These are phyloP conservation scores for Megaustenia siamemsis DNA, from an alignment of 2,888 invertebrate species.

Conservation along the genomic window DNA sequence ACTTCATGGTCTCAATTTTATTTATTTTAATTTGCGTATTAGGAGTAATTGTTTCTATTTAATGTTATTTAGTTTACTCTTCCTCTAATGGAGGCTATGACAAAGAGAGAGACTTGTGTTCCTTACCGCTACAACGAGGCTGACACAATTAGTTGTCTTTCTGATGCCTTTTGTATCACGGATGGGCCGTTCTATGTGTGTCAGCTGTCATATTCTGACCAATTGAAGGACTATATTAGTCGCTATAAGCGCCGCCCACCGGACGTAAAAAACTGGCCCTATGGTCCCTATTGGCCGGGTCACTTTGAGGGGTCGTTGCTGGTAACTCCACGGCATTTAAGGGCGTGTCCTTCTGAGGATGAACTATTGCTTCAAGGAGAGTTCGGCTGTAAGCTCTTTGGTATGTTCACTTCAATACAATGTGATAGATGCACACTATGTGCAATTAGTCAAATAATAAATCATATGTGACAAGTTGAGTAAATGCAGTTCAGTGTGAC, in stretches of 20 bases:
- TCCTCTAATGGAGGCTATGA: no score
- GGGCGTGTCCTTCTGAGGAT: neutral
- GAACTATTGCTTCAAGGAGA: conserved; percentile 32
- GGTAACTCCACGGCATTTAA: conserved; percentile 65
- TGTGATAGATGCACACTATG: no score
- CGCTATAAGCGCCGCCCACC: conserved; percentile 73
- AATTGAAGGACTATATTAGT: conserved; percentile 73
- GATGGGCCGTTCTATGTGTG: conserved; percentile 27
- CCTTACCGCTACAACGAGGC: neutral
- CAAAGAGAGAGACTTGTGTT: neutral
- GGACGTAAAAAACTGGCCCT: conserved; percentile 78
- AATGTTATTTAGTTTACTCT: no score
- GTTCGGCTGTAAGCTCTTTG: conserved; percentile 19
- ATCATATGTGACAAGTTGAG: no score
- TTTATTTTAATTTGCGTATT: no score
- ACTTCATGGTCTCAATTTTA: no score
- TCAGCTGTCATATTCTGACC: conserved; percentile 66
- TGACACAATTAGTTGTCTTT: neutral
- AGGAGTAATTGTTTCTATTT: no score
- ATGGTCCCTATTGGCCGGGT: conserved; percentile 77
- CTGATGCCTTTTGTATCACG: neutral
- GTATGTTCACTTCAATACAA: conserved; percentile 37
- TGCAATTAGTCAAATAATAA: no score
- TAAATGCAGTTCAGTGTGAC: no score
- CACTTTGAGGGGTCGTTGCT: conserved; percentile 68